These are phyloP conservation scores for Toxonevra muliebris DNA, from an alignment of 2,888 invertebrate genomes.

Conservation along the genomic window DNA sequence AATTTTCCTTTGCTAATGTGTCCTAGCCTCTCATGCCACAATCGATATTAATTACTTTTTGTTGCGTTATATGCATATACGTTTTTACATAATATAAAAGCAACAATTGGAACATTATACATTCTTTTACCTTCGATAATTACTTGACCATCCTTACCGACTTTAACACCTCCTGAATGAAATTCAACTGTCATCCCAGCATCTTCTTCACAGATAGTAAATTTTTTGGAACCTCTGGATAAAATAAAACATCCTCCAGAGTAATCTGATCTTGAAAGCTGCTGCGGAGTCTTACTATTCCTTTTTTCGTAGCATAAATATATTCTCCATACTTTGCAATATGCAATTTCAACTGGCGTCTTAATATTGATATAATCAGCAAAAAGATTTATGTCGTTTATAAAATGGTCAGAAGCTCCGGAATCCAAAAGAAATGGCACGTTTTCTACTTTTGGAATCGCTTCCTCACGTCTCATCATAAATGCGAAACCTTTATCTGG, in stretches of 20 bases:
- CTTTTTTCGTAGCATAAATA: constrained; percentile 41
- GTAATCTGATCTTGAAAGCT: constrained; percentile 40
- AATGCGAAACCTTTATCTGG: constrained; percentile 29
- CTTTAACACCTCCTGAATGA: constrained; percentile 42
- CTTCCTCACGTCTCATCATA: constrained; percentile 22
- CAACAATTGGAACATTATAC: constrained; percentile 4
- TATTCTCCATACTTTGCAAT: constrained; percentile 46
- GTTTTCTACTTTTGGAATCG: constrained; percentile 13
- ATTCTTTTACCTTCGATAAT: constrained; percentile 21
- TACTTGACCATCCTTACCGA: constrained; percentile 42
- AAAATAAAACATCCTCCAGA: constrained; percentile 45
- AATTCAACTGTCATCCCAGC: constrained; percentile 20
- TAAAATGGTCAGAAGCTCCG: constrained; percentile 40
- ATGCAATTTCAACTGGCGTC: constrained; percentile 48
- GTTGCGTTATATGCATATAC: constrained; percentile 36
- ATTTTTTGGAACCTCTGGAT: constrained; percentile 46
- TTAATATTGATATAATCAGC: constrained; percentile 33
- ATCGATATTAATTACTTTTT: constrained; percentile 24
- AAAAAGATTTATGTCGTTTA: constrained; percentile 37
- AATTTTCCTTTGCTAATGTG: constrained; percentile 40
- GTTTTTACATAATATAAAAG: constrained; percentile 11
- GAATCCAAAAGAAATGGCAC: constrained; percentile 37
- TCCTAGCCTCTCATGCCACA: constrained; percentile 41
- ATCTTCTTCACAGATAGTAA: constrained; percentile 36
- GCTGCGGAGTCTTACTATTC: constrained; percentile 47